Base-by-base conservation (phyloP, 2,113 vertebrate species). In the Natator depressus region DNA sequence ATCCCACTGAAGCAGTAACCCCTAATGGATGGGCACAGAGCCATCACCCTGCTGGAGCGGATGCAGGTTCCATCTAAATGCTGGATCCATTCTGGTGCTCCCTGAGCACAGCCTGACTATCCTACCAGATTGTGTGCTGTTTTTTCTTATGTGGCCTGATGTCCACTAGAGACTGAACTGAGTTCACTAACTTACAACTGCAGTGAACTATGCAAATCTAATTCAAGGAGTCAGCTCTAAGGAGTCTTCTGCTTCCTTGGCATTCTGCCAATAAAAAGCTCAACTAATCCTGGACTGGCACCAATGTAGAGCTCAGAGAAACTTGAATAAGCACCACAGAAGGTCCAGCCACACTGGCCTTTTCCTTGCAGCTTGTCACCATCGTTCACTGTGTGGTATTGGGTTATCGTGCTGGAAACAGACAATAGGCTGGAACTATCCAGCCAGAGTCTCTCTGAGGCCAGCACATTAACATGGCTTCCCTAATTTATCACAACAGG, bases 301-400 rank as follows among this genome's bases (percentile, higher is more conserved):
- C 35, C 0, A 0, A 20, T 17, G 57, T 86, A 9, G 5, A 79
- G 51, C 94, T 88, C 59, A 80, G 78, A 50, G 29, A 88, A 46
- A 80, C 54, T 57, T 20, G 16, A 78, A 87, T 53, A 17, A 54
- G 47, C 3, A 1, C 84, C 5, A 7, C 1, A 0, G 4, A 16
- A 47, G 20, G 11, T 65, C 65, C 38, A 76, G 59, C 31, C 54
- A 29, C 35, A 17, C 24, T 5, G n/a, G 5, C 42, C 25, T 31
- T 47, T 29, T 14, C 24, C 2, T 51, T 1, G 5, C 78, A 1
- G 42, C 8, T 1, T 5, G 81, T n/a, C 50, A 19, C 53, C 25
- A 53, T 22, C 0, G 0, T 6, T 31, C 31, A 0, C 10, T 69
- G 6, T 0, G 57, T 1, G 0, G 31, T 1, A 14, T 0, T 2